Evolutionary conservation across 2,113 vertebrate genomes (phyloP), one percentile per base, ranked within the genome.

Genomic region (Lepus europaeus): DNA sequence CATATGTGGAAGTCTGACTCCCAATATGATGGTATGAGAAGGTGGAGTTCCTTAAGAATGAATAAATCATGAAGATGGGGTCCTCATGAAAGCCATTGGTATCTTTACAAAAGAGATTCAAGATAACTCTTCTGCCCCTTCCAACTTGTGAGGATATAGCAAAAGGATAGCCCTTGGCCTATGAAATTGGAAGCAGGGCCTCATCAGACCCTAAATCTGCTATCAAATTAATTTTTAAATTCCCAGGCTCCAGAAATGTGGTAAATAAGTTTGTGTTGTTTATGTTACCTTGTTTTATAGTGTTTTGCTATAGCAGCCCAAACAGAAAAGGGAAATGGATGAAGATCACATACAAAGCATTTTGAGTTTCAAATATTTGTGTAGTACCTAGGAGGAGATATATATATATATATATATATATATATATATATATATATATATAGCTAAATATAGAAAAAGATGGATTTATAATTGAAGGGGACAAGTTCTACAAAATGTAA

Each of bases 321-420:
- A 80, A 68, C 22, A 25, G 25, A 79, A 81, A 90, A 59, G 11
- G 22, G 10, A 90, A 70, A 59, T 59, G 3, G 13, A 80, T 29
- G 14, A 91, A 74, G 10, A 33, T 53, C 80, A 76, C 1, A 39
- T 17, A 66, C 22, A 63, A 51, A 56, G 5, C 33, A 59, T 61
- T 23, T 13, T 45, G 29, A 90, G 10, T 61, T 88, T 93, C 77
- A 85, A 88, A 85, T 88, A 59, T 72, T 91, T 93, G 27, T 68
- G 10, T 64, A 63, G 19, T 27, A 88, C 74, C 51, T 64, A 80
- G 9, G 9, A 61, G 20, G 72, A 29, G 19, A 53, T 9, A 69
- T 64, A 63, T 36, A 74, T 36, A 36, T 36, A 36, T 36, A 36
- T 36, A 36, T 36, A 36, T 36, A 36, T 36, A 36, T n/a, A n/a